Conservation (phyloP, 2,113 vertebrate genomes). For the Gymnarchus niloticus region DNA sequence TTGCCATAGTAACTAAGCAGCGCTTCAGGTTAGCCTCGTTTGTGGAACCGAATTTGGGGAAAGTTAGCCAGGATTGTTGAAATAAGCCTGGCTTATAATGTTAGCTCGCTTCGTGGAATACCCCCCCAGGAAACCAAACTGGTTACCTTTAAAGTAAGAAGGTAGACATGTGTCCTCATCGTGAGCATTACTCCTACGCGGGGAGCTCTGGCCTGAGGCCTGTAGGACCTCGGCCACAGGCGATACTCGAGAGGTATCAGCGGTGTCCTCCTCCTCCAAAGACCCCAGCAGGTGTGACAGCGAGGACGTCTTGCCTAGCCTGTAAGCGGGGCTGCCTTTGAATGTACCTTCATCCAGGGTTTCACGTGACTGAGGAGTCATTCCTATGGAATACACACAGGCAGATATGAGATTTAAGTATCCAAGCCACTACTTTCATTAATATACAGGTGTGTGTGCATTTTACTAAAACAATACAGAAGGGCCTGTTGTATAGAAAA, state of each 20-base stretch:
- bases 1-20: too few relatives aligned
- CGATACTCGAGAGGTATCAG: neutral
- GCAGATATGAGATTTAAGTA: neutral
- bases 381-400: slow-evolving; percentile 5
- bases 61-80: too few relatives aligned
- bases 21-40: too few relatives aligned
- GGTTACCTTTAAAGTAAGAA: neutral
- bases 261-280: slow-evolving; percentile 27
- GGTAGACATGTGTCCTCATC: neutral
- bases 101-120: too few relatives aligned
- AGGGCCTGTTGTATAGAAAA: too few relatives aligned
- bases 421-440: neutral
- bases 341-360: slow-evolving; percentile 37
- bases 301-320: slow-evolving; percentile 39
- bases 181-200: neutral
- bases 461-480: too few relatives aligned
- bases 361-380: slow-evolving; percentile 5
- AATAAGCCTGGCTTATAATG: too few relatives aligned
- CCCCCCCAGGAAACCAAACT: neutral
- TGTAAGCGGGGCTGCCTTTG: slow-evolving; percentile 16
- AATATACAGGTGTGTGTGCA: too few relatives aligned
- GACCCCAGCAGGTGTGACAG: slow-evolving; percentile 35
- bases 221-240: neutral
- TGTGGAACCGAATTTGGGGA: too few relatives aligned
- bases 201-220: slow-evolving; percentile 29